Percentiles rank a stretch among this genome's conserved stretches.
phyloP scores from a whole-genome alignment of 2,113 vertebrate genomes.

The Tautogolabrus adspersus region DNA sequence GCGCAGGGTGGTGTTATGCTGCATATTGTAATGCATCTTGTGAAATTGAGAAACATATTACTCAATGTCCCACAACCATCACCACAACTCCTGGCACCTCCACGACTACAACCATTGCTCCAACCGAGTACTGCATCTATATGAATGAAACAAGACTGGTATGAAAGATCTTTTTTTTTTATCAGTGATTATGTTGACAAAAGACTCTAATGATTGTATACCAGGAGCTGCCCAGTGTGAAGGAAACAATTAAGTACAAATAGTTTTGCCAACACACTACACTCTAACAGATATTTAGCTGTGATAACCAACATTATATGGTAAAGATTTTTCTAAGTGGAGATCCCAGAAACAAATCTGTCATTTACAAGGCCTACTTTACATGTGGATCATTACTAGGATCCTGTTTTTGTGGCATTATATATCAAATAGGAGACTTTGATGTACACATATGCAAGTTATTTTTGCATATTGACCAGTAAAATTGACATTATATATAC shows the following conservation, averaged over 20 bases:
- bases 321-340: no score
- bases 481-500: no score
- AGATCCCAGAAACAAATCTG: no score
- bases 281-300: background rate
- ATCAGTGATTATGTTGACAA: no score
- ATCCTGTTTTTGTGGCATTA: no score
- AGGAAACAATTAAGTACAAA: slow-evolving; percentile 67
- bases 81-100: slow-evolving; percentile 12
- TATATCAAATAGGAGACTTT: no score
- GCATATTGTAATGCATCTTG: slow-evolving; percentile 67
- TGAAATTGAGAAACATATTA: slow-evolving; percentile 3
- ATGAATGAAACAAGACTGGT: slow-evolving; percentile 69
- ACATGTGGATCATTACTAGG: no score
- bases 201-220: no score
- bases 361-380: no score
- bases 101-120: background rate
- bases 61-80: slow-evolving; percentile 57
- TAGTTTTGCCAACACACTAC: background rate
- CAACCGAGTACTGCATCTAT: slow-evolving; percentile 58
- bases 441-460: no score
- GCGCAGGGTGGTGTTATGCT: slow-evolving; percentile 53
- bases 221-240: slow-evolving; percentile 52
- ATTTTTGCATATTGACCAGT: no score
- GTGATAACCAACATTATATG: no score
- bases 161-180: background rate